phyloP scores from a whole-genome alignment of 1,140 invertebrate genomes.

The Zaprionus ghesquierei region DNA sequence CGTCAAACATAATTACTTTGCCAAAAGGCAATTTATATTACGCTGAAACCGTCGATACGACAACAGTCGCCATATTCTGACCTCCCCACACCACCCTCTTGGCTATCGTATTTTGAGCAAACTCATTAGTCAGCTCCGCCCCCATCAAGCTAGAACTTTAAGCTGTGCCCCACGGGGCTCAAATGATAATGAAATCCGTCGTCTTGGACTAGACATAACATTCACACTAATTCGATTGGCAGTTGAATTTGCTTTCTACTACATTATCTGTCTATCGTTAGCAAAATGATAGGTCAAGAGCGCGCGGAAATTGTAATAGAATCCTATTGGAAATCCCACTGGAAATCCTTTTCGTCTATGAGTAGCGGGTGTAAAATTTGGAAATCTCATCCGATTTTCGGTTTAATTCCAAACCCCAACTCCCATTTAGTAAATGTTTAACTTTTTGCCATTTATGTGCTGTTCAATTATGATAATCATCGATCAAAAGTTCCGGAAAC shows the following conservation, averaged over 20 bases:
- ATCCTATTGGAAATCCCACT: too few relatives aligned
- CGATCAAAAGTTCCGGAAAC: background rate
- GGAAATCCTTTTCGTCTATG: too few relatives aligned
- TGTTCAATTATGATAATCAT: constrained; percentile 66
- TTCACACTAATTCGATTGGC: background rate
- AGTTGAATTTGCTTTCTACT: too few relatives aligned
- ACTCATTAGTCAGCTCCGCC: constrained; percentile 48
- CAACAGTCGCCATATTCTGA: background rate
- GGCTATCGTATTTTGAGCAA: background rate
- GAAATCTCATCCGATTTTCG: too few relatives aligned
- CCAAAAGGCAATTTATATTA: constrained; percentile 71
- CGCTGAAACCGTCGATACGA: constrained; percentile 19
- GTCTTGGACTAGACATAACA: background rate
- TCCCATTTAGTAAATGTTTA: constrained; percentile 25
- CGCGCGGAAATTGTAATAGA: too few relatives aligned
- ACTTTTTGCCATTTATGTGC: constrained; percentile 26
- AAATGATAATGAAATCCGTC: constrained; percentile 65
- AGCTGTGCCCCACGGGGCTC: constrained; percentile 45
- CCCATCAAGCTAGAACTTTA: constrained; percentile 44
- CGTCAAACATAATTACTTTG: constrained; percentile 76
- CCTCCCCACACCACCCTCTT: background rate
- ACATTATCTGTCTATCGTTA: too few relatives aligned
- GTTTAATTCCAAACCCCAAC: background rate
- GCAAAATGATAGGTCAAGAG: too few relatives aligned
- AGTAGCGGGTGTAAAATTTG: too few relatives aligned